Percentiles rank a stretch among this genome's conserved stretches.
Conservation (phyloP, 2,888 invertebrate genomes). For the Cosmia trapezina region DNA sequence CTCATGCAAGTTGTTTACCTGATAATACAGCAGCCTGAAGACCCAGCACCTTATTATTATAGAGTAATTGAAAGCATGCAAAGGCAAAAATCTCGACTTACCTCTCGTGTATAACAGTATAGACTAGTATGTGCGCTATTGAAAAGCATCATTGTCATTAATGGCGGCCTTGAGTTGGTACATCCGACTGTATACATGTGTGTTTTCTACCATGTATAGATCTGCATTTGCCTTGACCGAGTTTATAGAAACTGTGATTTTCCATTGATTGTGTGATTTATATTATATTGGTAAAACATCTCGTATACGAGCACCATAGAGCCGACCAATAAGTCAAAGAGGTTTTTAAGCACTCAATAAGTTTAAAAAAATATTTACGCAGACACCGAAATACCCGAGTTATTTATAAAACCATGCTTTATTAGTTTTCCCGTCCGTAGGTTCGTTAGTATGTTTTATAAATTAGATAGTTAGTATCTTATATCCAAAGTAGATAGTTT, state of each 20-base stretch:
- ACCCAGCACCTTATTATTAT: slow-evolving; percentile 83
- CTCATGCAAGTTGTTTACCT: slow-evolving; percentile 84
- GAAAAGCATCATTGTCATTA: slow-evolving; percentile 81
- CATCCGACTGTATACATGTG: slow-evolving; percentile 75
- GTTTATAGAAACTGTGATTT: slow-evolving; percentile 58
- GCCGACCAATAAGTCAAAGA: slow-evolving; percentile 22
- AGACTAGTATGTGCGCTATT: slow-evolving; percentile 80
- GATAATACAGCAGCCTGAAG: slow-evolving; percentile 74
- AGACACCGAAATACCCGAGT: slow-evolving; percentile 49
- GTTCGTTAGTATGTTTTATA: slow-evolving; percentile 16
- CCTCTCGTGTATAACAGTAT: slow-evolving; percentile 79
- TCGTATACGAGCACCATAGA: slow-evolving; percentile 17
- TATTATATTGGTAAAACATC: slow-evolving; percentile 19
- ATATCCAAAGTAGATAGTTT: slow-evolving; percentile 2
- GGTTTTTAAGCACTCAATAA: slow-evolving; percentile 39
- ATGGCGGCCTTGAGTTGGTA: slow-evolving; percentile 78
- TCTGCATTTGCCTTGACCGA: slow-evolving; percentile 77
- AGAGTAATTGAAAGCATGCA: slow-evolving; percentile 76
- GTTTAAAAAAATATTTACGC: slow-evolving; percentile 22
- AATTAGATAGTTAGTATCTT: slow-evolving; percentile 27
- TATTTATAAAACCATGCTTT: slow-evolving; percentile 60
- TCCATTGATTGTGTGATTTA: slow-evolving; percentile 30
- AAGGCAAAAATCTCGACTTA: slow-evolving; percentile 80
- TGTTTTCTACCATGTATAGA: slow-evolving; percentile 55
- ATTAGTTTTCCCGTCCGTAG: slow-evolving; percentile 39